Conservation (phyloP, 2,797 vertebrate species). For the Hapalemur alaotrensis region DNA sequence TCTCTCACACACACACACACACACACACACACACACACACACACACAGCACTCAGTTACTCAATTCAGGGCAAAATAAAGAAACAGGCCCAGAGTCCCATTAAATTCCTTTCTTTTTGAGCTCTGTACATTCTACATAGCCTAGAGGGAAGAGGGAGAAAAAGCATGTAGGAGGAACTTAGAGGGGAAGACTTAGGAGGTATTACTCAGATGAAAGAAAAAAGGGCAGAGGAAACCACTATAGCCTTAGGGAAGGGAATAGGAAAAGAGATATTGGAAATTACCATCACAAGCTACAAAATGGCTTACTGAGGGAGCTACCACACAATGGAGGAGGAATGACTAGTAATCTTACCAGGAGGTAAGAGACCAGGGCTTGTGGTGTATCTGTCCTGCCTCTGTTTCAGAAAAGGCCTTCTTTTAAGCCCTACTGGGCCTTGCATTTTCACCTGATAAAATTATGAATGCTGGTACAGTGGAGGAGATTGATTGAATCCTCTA, state of each 20-base stretch:
- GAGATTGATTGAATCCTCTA: neutral
- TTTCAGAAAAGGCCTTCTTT: neutral
- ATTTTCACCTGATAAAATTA: neutral
- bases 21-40: neutral
- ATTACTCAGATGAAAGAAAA: neutral
- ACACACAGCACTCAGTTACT: neutral
- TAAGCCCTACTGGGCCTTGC: neutral
- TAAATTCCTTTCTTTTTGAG: neutral
- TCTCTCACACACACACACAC: neutral
- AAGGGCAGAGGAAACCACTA: neutral
- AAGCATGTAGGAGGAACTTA: neutral
- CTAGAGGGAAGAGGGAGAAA: neutral
- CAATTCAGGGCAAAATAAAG: neutral
- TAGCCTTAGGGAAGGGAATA: neutral
- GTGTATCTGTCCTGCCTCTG: neutral
- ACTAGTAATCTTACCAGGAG: neutral
- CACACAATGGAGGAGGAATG: neutral
- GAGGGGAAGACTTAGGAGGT: neutral
- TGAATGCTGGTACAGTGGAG: neutral
- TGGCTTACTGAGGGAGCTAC: neutral
- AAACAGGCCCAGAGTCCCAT: neutral
- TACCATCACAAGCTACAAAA: neutral
- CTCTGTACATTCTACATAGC: neutral
- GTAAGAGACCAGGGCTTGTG: neutral
- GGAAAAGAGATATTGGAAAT: neutral